These are phyloP conservation scores for Diploptera punctata DNA, from an alignment of 2,888 invertebrate genomes.

Conservation along the genomic window DNA sequence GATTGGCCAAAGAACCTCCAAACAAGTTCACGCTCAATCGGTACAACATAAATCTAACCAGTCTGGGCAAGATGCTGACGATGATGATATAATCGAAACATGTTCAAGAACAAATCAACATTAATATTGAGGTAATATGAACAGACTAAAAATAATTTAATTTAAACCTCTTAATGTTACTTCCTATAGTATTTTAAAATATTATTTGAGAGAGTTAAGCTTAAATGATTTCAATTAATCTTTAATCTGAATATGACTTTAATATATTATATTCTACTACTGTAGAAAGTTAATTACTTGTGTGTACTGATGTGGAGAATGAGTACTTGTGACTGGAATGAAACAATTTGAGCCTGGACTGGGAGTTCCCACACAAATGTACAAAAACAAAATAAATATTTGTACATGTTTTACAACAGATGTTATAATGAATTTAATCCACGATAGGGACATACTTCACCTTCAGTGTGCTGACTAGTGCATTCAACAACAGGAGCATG, in stretches of 20 bases:
- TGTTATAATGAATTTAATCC: neutral
- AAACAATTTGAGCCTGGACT: neutral
- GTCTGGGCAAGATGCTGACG: too few species aligned
- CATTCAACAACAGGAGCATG: constrained; percentile 89
- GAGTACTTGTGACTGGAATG: neutral
- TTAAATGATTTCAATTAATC: neutral
- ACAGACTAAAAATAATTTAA: too few species aligned
- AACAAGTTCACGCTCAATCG: too few species aligned
- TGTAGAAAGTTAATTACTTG: neutral
- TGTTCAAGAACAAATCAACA: too few species aligned
- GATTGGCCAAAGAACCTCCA: too few species aligned
- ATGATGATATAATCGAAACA: too few species aligned
- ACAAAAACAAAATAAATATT: neutral
- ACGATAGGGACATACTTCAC: constrained; percentile 35
- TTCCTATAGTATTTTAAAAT: too few species aligned
- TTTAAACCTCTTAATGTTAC: too few species aligned
- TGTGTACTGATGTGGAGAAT: too few species aligned
- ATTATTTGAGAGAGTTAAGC: neutral
- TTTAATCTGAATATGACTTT: neutral
- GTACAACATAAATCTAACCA: too few species aligned
- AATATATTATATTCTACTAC: neutral
- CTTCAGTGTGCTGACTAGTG: constrained; percentile 39
- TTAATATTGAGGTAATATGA: too few species aligned
- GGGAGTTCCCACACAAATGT: neutral
- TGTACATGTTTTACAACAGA: neutral